Evolutionary conservation across 2,797 vertebrate genomes (phyloP).

Genomic region (Columba guinea): DNA sequence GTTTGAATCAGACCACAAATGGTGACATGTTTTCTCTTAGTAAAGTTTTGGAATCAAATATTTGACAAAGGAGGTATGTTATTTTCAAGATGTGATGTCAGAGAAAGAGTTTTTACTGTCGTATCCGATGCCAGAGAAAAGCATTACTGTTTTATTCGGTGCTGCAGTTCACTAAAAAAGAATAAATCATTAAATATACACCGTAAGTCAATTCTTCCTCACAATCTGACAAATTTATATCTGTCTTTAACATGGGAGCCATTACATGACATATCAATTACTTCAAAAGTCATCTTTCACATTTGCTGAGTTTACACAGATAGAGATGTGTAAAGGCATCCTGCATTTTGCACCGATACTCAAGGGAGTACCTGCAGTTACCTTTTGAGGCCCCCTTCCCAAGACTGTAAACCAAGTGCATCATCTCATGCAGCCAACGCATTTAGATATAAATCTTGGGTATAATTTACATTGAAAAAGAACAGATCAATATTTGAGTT

Average conservation of each 20-base stretch:
- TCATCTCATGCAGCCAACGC: not conserved
- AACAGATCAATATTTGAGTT: slow-evolving; percentile 66
- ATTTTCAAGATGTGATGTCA: not conserved
- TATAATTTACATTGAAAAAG: slow-evolving; percentile 68
- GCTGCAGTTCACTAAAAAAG: slow-evolving; percentile 40
- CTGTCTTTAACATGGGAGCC: slow-evolving; percentile 51
- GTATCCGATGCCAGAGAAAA: not conserved
- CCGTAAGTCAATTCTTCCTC: slow-evolving; percentile 56
- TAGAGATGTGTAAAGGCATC: slow-evolving; percentile 54
- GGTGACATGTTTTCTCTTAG: not conserved
- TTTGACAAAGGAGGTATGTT: not conserved
- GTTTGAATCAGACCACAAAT: not conserved
- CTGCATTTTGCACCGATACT: slow-evolving; percentile 42
- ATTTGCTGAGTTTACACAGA: slow-evolving; percentile 31
- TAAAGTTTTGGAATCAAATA: not conserved
- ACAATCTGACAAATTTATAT: slow-evolving; percentile 68
- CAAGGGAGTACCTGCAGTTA: slow-evolving; percentile 21
- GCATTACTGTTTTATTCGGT: not conserved
- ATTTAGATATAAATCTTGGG: slow-evolving; percentile 63
- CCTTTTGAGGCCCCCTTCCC: slow-evolving; percentile 50
- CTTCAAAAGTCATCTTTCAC: slow-evolving; percentile 58
- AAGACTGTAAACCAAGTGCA: slow-evolving; percentile 43
- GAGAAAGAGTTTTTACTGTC: not conserved
- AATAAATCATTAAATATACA: slow-evolving; percentile 65
- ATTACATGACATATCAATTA: slow-evolving; percentile 67